Base-by-base conservation (phyloP, 1,140 invertebrate genomes). In the Babylonia areolata region DNA sequence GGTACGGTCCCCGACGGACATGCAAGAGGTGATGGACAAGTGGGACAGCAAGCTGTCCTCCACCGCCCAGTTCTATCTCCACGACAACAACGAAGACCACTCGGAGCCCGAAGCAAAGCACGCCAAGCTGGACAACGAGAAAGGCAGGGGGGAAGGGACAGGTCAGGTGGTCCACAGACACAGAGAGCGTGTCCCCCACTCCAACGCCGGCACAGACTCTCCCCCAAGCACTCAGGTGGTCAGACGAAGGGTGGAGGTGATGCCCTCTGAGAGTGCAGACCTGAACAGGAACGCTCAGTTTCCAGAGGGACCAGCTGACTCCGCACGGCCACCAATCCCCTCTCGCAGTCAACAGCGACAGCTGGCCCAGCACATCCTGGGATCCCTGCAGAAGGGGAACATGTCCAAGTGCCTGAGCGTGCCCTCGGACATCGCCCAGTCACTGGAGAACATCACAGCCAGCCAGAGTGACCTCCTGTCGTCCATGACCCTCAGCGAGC, bases 321-420 rank as follows among this genome's bases (percentile, higher is more conserved):
- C 64, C 15, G 69, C 69, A 31, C 58, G 33, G 37, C 58, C 54
- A 33, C 81, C 54, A 0, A 39, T 42, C 39, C 51, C 54, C 1
- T 39, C 69, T 15, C 2, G 3, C 28, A 54, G 69, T 2, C 6
- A 3, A 6, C 54, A 28, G 23, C 31, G 11, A 1, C 6, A 35
- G 6, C 80, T 23, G 3, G 5, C 3, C 37, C 75, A 35, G 0
- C 20, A 40, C 42, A 3, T 51, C 28, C 5, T 54, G 42, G n/a
- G 17, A 1, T 6, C 33, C 11, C 12, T 39, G n/a, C 78, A 80
- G 12, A 39, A 80, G 46, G 81, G 85, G 12, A 80, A 87, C 58
- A 93, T 93, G 90, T 89, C 89, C 17, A 93, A 93, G 86, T 93
- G 92, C 87, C 85, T 93, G 71, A 93, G 92, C 89, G 91, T 93